These are phyloP conservation scores for Lacerta agilis DNA, from an alignment of 2,797 vertebrate species.

Conservation along the genomic window DNA sequence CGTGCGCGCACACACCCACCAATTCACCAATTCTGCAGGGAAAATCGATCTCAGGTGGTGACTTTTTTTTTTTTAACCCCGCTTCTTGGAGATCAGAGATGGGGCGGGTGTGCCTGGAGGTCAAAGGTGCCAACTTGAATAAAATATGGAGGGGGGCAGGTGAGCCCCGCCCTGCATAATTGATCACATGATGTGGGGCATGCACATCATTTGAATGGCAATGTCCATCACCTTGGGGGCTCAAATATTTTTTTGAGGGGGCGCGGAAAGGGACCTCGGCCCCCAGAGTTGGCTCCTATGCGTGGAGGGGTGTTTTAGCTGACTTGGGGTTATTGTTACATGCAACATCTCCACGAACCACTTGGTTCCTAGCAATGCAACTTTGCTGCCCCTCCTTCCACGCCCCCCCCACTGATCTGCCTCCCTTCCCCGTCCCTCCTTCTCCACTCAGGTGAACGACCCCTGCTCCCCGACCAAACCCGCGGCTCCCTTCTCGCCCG, in stretches of 20 bases:
- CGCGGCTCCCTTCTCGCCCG: slow-evolving; percentile 88
- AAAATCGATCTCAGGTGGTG: not conserved
- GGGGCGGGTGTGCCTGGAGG: too few species aligned
- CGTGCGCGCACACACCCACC: not conserved
- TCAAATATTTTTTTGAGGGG: too few species aligned
- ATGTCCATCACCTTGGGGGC: too few species aligned
- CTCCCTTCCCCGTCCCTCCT: slow-evolving; percentile 8
- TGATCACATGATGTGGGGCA: too few species aligned
- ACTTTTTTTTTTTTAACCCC: not conserved
- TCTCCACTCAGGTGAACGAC: slow-evolving; percentile 84
- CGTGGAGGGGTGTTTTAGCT: not conserved
- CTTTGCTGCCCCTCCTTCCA: not conserved
- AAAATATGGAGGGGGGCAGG: too few species aligned
- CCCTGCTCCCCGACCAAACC: slow-evolving; percentile 91
- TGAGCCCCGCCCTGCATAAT: too few species aligned
- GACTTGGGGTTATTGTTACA: not conserved
- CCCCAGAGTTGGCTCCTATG: too few species aligned
- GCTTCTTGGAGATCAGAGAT: not conserved
- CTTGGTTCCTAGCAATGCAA: not conserved
- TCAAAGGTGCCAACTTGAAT: too few species aligned
- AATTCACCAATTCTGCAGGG: rapidly evolving
- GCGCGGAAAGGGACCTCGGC: too few species aligned
- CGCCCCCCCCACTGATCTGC: not conserved
- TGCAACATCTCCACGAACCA: not conserved
- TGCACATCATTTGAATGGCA: too few species aligned